Percentiles rank a stretch among this genome's conserved stretches.
Evolutionary conservation across 2,888 invertebrate genomes (phyloP).

Genomic region (Hemistola chrysoprasaria): DNA sequence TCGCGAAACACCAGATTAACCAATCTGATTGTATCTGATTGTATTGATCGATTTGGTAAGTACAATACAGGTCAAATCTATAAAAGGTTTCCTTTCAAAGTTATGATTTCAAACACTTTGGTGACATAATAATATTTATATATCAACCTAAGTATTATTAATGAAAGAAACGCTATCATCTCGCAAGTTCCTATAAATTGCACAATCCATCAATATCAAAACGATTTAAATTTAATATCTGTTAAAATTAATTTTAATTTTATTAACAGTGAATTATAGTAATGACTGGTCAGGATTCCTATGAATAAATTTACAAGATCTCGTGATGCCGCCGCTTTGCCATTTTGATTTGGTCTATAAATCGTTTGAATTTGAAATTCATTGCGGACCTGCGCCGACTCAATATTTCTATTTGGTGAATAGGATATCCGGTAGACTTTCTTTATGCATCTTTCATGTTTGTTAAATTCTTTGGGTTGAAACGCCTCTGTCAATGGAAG

Average conservation of each 20-base stretch:
- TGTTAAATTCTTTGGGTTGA: too few relatives aligned
- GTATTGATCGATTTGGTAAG: too few relatives aligned
- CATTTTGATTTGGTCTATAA: slow-evolving; percentile 54
- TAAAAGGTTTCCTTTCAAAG: too few relatives aligned
- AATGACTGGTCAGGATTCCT: slow-evolving; percentile 45
- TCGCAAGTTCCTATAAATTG: slow-evolving; percentile 1
- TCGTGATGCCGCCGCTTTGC: slow-evolving; percentile 33
- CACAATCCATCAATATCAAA: slow-evolving; percentile 15
- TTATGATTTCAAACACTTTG: too few relatives aligned
- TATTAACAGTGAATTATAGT: slow-evolving; percentile 25
- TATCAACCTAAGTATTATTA: too few relatives aligned
- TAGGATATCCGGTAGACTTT: slow-evolving; percentile 6
- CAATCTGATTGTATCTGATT: too few relatives aligned
- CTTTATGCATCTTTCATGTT: too few relatives aligned
- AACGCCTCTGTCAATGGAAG: too few relatives aligned
- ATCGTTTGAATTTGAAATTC: slow-evolving; percentile 66
- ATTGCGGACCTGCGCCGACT: slow-evolving; percentile 40
- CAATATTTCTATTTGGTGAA: slow-evolving; percentile 33
- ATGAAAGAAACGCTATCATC: too few relatives aligned
- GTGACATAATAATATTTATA: too few relatives aligned
- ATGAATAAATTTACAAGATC: slow-evolving; percentile 63
- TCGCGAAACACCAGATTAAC: too few relatives aligned
- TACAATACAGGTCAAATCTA: too few relatives aligned
- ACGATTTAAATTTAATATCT: slow-evolving; percentile 27
- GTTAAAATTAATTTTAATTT: slow-evolving; percentile 28